Base-by-base conservation (phyloP, 2,797 vertebrate genomes). In the Jordanella pulchra region DNA sequence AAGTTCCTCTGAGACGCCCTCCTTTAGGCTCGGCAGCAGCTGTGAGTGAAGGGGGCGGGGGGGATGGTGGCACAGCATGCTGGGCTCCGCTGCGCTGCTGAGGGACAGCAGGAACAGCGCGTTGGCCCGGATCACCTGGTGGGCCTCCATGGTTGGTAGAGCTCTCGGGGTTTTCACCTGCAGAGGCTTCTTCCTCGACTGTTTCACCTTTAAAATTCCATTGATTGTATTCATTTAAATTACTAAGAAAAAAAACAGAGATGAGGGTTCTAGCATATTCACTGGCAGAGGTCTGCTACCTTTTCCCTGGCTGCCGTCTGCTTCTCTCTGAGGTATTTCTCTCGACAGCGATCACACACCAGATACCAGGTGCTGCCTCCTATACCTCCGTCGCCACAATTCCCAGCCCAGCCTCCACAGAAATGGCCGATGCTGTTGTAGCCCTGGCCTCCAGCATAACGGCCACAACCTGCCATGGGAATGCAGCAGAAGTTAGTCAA, bases 341-440 rank as follows among this genome's bases (percentile, higher is more conserved):
- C 98, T 82, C 98, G 93, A 90, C 98, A 99, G 71, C 97, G 96
- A 81, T 99, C 98, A 10, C 98, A 99, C 47, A 99, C 98, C 79
- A 99, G 92, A 80, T 99, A 99, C 98, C 98, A 99, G 9, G 98
- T 99, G 91, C 98, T 99, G 84, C 98, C 98, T 90, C 98, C 98
- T 48, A 99, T 97, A 58, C 98, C 98, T 66, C 98, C 98, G 53
- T 99, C 98, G 0, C 98, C 98, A 90, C 98, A 99, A 79, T 99
- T 99, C 21, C 98, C 98, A 73, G 98, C 98, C 98, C 98, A 99
- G 68, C 98, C 98, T 25, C 98, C 98, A 86, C 98, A 99, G 53
- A 99, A 99, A 83, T 99, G 98, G 13, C 98, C 98, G 12, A 99
- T 99, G 83, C 98, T 99, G 82, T 99, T 99, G 90, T 99, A 99